Conservation (phyloP, 1,140 invertebrate genomes). For the Drosophila mojavensis region DNA sequence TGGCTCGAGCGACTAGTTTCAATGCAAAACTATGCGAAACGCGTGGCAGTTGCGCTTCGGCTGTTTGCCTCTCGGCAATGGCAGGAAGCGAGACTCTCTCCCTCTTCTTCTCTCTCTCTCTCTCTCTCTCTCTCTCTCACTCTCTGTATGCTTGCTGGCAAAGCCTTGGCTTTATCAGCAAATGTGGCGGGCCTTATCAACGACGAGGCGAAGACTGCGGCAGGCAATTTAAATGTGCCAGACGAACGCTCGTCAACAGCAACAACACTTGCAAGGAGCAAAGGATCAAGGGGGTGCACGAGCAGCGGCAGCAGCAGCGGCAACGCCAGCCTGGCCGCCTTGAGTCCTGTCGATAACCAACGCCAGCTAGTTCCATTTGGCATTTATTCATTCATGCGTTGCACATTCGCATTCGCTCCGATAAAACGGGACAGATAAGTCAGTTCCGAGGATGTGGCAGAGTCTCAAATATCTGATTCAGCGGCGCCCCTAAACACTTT, state of each 20-base stretch:
- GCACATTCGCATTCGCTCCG: slow-evolving; percentile 50
- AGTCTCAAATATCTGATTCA: slow-evolving; percentile 52
- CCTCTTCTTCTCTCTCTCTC: slow-evolving; percentile 7
- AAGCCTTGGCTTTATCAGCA: slow-evolving; percentile 44
- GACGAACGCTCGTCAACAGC: slow-evolving; percentile 28
- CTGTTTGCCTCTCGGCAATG: slow-evolving; percentile 19
- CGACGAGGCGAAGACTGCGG: slow-evolving; percentile 19
- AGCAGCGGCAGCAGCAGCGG: background rate
- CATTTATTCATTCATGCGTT: slow-evolving; percentile 61
- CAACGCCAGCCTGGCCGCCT: slow-evolving; percentile 9
- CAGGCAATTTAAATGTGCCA: slow-evolving; percentile 55
- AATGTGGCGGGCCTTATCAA: slow-evolving; percentile 41
- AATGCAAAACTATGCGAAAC: slow-evolving; percentile 55
- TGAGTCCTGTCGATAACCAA: slow-evolving; percentile 41
- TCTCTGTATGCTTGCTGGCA: slow-evolving; percentile 20
- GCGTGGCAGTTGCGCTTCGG: slow-evolving; percentile 51
- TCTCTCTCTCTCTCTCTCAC: slow-evolving; percentile 25
- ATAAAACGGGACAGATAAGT: slow-evolving; percentile 49
- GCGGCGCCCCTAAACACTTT: slow-evolving; percentile 17
- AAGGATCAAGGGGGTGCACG: slow-evolving; percentile 17
- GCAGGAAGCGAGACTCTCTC: slow-evolving; percentile 39
- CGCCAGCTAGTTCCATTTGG: slow-evolving; percentile 39
- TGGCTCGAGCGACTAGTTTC: slow-evolving; percentile 22
- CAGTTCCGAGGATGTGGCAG: slow-evolving; percentile 41
- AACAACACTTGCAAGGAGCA: slow-evolving; percentile 11